Evolutionary conservation across 2,888 invertebrate species (phyloP).

Genomic region (Xestoiulus laeticollis): DNA sequence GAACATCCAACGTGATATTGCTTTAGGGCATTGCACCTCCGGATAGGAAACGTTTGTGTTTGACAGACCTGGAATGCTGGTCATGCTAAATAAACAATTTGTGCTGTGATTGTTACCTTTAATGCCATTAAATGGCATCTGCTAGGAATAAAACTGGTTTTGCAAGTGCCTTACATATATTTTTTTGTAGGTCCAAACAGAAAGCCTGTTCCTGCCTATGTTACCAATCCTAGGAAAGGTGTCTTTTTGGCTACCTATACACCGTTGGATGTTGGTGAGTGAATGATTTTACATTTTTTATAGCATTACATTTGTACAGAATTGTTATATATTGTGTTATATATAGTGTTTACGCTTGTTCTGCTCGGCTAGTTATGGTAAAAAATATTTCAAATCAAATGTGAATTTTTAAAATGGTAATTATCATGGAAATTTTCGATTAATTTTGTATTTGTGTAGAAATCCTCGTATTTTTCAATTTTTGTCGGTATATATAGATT

Average conservation of each 20-base stretch:
- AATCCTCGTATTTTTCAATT: not conserved
- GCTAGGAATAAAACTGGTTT: not conserved
- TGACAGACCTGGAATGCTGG: not conserved
- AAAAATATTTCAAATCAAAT: not conserved
- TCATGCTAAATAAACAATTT: not conserved
- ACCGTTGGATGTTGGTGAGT: constrained; percentile 59
- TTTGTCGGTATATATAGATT: not conserved
- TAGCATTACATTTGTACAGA: not conserved
- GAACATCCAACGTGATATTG: not conserved
- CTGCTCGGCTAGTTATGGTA: not conserved
- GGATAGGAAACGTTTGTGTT: not conserved
- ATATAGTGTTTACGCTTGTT: too few relatives aligned
- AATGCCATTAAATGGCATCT: not conserved
- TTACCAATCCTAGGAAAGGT: constrained; percentile 51
- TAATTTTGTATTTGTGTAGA: not conserved
- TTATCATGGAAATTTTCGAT: not conserved
- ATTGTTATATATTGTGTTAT: too few relatives aligned
- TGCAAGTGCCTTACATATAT: not conserved
- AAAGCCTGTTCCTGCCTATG: constrained; percentile 53
- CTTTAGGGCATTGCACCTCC: constrained; percentile 24
- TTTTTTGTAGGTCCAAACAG: constrained; percentile 47
- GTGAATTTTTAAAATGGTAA: not conserved
- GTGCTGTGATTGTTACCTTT: not conserved
- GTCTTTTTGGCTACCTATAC: constrained; percentile 58
- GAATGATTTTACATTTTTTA: not conserved